Percentiles rank a stretch among this genome's conserved stretches.
These are phyloP conservation scores for Luidia sarsii DNA, from an alignment of 53 echinoderm and acorn worm species.

Conservation along the genomic window DNA sequence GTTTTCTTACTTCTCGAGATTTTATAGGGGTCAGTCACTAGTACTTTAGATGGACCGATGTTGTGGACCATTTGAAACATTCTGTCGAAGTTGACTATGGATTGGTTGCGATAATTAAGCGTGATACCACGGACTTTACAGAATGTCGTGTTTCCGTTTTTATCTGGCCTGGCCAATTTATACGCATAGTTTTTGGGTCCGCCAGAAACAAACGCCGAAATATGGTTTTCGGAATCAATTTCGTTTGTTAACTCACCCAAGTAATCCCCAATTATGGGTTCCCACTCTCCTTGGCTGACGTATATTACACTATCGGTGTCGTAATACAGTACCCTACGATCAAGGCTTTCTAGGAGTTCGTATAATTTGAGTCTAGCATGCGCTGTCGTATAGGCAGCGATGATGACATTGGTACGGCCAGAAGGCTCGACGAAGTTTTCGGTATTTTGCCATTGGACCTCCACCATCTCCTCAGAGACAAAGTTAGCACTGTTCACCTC, in stretches of 20 bases:
- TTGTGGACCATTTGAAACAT: slow-evolving; percentile 58
- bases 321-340: slow-evolving; percentile 1
- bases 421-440: slow-evolving; percentile 15
- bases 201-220: slow-evolving; percentile 58
- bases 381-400: slow-evolving; percentile 8
- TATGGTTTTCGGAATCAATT: slow-evolving; percentile 51
- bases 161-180: slow-evolving; percentile 48
- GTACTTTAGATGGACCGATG: slow-evolving; percentile 13
- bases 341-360: slow-evolving; percentile 11
- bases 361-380: slow-evolving; percentile 21
- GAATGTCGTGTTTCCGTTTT: slow-evolving; percentile 34
- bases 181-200: slow-evolving; percentile 71
- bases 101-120: slow-evolving; percentile 40
- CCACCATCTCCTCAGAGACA: slow-evolving; percentile 12
- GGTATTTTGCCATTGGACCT: slow-evolving; percentile 19
- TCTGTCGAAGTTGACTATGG: slow-evolving; percentile 56
- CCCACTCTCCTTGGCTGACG: slow-evolving; percentile 1
- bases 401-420: slow-evolving; percentile 5
- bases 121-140: slow-evolving; percentile 79
- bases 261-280: slow-evolving; percentile 19
- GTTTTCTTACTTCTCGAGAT: slow-evolving; percentile 5
- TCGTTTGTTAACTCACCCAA: slow-evolving; percentile 61
- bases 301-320: slow-evolving; percentile 25
- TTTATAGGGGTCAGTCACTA: slow-evolving; percentile 18
- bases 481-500: slow-evolving; percentile 8